These are phyloP conservation scores for Phengaris arion DNA, from an alignment of 2,888 invertebrate genomes.

Conservation along the genomic window DNA sequence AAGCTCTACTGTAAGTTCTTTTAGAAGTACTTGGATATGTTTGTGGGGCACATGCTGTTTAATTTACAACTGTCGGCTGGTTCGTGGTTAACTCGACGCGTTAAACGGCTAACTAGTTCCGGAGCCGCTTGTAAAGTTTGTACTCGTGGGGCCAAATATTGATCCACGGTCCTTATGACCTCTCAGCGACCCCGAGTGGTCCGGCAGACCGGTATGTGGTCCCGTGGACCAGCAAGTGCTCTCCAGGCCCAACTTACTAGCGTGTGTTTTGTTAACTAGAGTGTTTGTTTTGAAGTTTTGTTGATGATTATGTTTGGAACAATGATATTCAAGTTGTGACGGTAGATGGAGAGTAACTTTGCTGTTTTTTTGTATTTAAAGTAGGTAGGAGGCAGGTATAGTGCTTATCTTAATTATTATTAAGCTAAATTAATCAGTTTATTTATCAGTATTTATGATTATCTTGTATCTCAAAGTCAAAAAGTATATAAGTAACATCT, in stretches of 20 bases:
- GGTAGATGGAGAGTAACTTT: background rate
- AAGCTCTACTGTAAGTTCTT: background rate
- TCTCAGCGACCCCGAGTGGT: constrained; percentile 46
- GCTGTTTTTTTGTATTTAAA: background rate
- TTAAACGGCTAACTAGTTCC: constrained; percentile 32
- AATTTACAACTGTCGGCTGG: background rate
- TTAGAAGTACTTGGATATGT: background rate
- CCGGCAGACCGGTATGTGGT: background rate
- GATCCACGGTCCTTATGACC: constrained; percentile 44
- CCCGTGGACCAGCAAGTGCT: background rate
- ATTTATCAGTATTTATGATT: no score
- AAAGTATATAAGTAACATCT: background rate
- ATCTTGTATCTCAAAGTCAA: background rate
- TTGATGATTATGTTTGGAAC: constrained; percentile 16
- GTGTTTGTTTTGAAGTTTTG: constrained; percentile 32
- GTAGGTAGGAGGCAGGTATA: background rate
- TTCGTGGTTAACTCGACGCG: constrained; percentile 13
- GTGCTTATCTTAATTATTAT: no score
- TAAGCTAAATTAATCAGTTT: no score
- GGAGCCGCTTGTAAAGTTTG: constrained; percentile 39
- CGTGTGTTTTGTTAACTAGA: constrained; percentile 40
- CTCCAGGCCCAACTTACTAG: constrained; percentile 9
- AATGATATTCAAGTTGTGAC: constrained; percentile 4
- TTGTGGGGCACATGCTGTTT: background rate
- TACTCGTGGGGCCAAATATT: constrained; percentile 43